Evolutionary conservation across 2,888 invertebrate species (phyloP), one percentile per base, ranked within the genome.

Genomic region (Anthophora plumipes): DNA sequence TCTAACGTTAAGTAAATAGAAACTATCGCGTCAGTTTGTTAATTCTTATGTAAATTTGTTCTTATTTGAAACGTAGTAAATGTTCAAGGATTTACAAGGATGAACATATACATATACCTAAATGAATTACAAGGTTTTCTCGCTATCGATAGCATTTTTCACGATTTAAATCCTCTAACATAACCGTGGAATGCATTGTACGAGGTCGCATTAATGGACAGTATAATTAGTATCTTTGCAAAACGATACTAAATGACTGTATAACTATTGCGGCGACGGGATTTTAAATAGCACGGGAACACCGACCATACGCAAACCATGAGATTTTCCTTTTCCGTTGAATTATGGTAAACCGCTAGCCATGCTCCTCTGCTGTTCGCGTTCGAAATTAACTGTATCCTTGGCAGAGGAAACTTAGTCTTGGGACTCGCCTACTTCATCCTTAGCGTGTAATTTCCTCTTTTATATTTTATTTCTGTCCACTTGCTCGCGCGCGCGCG

Each of bases 301-400:
- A 61, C 48, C n/a, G n/a, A 25, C 55, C 67, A 31, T 75, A 39
- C 64, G 1, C 5, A 9, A n/a, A 37, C 66, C 55, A 54, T 55
- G 22, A 50, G 55, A 31, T 61, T 77, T 70, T 71, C 77, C 63
- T 69, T 77, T 70, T 60, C 31, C 61, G 55, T 72, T 63, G 50
- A 77, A 80, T 77, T 77, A 77, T 77, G 60, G 70, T 66, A 70
- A 77, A 77, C 77, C 79, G 48, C 60, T 66, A 71, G 52, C 46
- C 63, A 52, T 48, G 61, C 57, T 50, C 31, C 39, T 46, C 60
- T 43, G 11, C 39, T 25, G 14, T 14, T 60, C 39, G 31, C 46
- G 63, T 41, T 61, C 60, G 67, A 55, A 77, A 71, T 77, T 80
- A 66, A 68, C 75, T 48, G 77, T 75, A 68, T 43, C 61, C 77